phyloP scores from a whole-genome alignment of 1,140 invertebrate genomes.

The Drosophila murphyi region DNA sequence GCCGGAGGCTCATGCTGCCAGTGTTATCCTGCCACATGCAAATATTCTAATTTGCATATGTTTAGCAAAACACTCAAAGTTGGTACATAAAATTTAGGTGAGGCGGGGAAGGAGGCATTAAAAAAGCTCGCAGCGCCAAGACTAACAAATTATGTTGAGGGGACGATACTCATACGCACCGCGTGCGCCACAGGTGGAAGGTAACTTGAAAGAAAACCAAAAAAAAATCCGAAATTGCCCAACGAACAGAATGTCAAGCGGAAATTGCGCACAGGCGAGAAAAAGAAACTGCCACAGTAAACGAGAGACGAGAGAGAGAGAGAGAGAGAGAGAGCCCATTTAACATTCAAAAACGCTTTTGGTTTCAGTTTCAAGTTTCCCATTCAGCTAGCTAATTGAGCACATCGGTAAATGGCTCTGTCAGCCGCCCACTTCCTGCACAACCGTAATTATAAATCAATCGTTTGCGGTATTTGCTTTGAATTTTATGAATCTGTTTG shows the following conservation, averaged over 20 bases:
- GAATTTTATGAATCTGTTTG: constrained; percentile 17
- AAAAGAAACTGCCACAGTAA: constrained; percentile 5
- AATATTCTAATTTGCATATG: constrained; percentile 81
- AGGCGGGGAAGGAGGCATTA: constrained; percentile 24
- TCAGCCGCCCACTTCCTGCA: constrained; percentile 51
- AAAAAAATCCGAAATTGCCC: constrained; percentile 51
- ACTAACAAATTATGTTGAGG: constrained; percentile 36
- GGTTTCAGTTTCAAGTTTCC: constrained; percentile 55
- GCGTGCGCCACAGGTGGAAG: constrained; percentile 68
- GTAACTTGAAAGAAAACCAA: constrained; percentile 54
- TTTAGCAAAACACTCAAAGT: constrained; percentile 52
- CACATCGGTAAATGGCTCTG: constrained; percentile 56
- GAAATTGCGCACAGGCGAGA: constrained; percentile 55
- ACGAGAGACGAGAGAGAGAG: background rate
- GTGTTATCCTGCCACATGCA: constrained; percentile 65
- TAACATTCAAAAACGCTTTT: constrained; percentile 32
- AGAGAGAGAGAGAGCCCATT: constrained; percentile 2
- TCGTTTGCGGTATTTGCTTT: constrained; percentile 62
- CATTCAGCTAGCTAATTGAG: constrained; percentile 68
- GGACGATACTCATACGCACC: constrained; percentile 57
- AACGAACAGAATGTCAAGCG: constrained; percentile 50
- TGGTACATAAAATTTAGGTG: constrained; percentile 2
- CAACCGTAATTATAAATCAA: constrained; percentile 76
- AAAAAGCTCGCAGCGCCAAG: constrained; percentile 27
- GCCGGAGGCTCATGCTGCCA: constrained; percentile 8